Conservation (phyloP, 2,113 vertebrate species). For the Dasyurus viverrinus region DNA sequence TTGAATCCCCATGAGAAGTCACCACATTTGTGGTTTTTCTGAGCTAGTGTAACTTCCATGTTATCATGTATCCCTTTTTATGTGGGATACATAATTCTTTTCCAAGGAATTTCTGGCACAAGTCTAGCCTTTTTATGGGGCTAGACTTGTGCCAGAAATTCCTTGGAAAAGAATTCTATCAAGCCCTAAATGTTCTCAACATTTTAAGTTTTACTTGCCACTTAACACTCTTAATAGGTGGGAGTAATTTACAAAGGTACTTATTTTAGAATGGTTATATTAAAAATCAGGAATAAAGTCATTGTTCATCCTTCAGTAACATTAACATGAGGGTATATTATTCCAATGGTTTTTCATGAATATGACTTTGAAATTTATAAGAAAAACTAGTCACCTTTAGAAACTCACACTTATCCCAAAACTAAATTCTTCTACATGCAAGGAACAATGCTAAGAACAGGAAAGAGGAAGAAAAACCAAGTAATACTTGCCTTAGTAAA, state of each 20-base stretch:
- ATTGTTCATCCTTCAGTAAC: background rate
- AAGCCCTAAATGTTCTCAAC: background rate
- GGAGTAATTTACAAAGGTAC: background rate
- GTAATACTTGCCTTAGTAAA: background rate
- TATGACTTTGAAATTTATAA: background rate
- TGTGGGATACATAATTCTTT: background rate
- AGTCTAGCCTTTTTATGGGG: background rate
- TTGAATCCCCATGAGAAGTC: background rate
- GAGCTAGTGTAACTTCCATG: background rate
- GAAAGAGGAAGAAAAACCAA: background rate
- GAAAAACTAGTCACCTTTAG: background rate
- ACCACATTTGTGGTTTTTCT: background rate
- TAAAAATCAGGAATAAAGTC: background rate
- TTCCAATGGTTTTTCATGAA: background rate
- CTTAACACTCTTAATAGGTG: background rate
- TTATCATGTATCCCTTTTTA: background rate
- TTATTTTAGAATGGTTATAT: background rate
- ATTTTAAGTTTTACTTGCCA: background rate
- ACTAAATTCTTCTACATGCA: background rate
- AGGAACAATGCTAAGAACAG: too few relatives aligned
- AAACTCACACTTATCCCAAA: background rate
- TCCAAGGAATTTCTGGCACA: background rate
- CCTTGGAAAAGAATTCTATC: background rate
- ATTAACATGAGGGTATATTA: background rate
- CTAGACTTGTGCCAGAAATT: background rate